Percentiles rank a stretch among this genome's conserved stretches.
These are phyloP conservation scores for Clarias gariepinus DNA, from an alignment of 2,113 vertebrate species.

Conservation along the genomic window DNA sequence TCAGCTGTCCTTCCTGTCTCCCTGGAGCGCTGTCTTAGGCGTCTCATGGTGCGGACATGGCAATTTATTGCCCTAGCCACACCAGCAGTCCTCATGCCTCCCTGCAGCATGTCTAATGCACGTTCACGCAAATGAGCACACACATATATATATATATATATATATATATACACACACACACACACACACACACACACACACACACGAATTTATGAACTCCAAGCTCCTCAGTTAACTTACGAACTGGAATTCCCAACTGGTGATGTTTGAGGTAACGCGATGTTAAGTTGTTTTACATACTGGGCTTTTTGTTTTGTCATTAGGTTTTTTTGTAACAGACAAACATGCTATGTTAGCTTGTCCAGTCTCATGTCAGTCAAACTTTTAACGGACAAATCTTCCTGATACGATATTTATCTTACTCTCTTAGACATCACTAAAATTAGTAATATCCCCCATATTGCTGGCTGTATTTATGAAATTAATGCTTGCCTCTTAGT, in stretches of 20 bases:
- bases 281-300: neutral
- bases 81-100: no score
- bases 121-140: no score
- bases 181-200: no score
- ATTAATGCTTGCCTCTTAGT: neutral
- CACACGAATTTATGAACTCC: no score
- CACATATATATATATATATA: no score
- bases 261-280: neutral
- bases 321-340: neutral
- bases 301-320: neutral
- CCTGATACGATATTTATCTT: neutral
- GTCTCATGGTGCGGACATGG: no score
- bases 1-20: no score
- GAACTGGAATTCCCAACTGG: neutral
- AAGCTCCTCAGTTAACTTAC: neutral
- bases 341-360: neutral
- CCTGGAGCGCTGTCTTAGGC: no score
- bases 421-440: neutral
- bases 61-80: no score
- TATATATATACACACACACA: no score
- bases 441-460: neutral
- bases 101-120: no score
- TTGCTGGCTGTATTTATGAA: neutral
- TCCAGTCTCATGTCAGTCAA: neutral
- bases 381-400: neutral